Conservation (phyloP, 2,888 invertebrate species). For the Hecatera dysodea region DNA sequence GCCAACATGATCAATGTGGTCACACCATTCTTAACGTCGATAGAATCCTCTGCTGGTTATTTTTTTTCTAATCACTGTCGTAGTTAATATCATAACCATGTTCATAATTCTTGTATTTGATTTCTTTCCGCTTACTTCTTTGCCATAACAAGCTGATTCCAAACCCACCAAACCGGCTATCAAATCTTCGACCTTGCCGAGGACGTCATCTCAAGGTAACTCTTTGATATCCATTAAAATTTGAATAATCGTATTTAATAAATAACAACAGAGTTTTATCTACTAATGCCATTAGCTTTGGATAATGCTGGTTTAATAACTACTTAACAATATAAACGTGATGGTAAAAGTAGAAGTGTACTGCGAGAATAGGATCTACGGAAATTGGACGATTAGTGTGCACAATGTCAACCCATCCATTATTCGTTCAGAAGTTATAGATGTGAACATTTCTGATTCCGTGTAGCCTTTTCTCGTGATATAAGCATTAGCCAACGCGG, state of each 20-base stretch:
- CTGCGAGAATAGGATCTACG: constrained; percentile 24
- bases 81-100: constrained; percentile 86
- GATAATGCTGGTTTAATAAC: constrained; percentile 50
- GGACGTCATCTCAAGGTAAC: constrained; percentile 98
- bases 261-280: constrained; percentile 54
- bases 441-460: background rate
- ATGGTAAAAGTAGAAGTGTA: constrained; percentile 35
- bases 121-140: constrained; percentile 91
- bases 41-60: constrained; percentile 54
- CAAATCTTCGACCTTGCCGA: constrained; percentile 98
- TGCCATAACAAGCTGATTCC: constrained; percentile 95
- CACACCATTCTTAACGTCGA: constrained; percentile 60
- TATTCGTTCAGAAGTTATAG: background rate
- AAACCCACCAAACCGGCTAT: constrained; percentile 99
- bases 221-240: constrained; percentile 78
- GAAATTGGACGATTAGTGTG: background rate
- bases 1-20: constrained; percentile 44
- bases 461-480: constrained; percentile 14
- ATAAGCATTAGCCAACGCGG: constrained; percentile 15
- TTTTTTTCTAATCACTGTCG: constrained; percentile 74
- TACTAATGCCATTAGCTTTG: constrained; percentile 64
- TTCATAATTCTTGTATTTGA: constrained; percentile 88
- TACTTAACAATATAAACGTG: constrained; percentile 28
- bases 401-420: background rate
- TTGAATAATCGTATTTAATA: constrained; percentile 60